Evolutionary conservation across 2,113 vertebrate species (phyloP).

Genomic region (Caracal caracal): DNA sequence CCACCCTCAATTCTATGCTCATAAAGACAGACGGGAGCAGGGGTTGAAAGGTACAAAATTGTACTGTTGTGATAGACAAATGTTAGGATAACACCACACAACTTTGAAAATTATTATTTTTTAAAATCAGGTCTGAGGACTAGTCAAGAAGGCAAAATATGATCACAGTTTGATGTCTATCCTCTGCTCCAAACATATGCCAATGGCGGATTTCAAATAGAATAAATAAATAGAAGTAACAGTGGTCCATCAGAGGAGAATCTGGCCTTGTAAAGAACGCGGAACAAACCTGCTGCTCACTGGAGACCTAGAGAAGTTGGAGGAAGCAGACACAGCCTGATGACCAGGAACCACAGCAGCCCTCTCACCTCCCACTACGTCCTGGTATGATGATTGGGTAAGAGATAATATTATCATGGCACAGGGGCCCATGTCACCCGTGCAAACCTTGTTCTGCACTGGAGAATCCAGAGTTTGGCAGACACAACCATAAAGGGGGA

Average conservation of each 20-base stretch:
- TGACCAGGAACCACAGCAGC: background rate
- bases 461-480: background rate
- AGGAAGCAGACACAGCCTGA: background rate
- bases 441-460: background rate
- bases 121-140: background rate
- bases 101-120: background rate
- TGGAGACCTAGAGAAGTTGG: background rate
- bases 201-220: background rate
- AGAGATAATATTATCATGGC: background rate
- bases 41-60: conserved; percentile 25
- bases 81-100: background rate
- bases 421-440: background rate
- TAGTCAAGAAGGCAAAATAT: background rate
- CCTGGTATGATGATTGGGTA: rapidly evolving
- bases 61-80: conserved; percentile 32
- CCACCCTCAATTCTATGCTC: conserved; percentile 47
- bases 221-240: background rate
- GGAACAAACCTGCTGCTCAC: background rate
- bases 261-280: background rate
- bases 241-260: background rate
- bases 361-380: background rate
- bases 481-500: background rate
- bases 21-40: conserved; percentile 70
- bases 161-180: background rate
- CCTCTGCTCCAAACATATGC: background rate